Evolutionary conservation across 2,888 invertebrate genomes (phyloP), one percentile per base, ranked within the genome.

Genomic region (Pseudococcus jackbeardsleyi): DNA sequence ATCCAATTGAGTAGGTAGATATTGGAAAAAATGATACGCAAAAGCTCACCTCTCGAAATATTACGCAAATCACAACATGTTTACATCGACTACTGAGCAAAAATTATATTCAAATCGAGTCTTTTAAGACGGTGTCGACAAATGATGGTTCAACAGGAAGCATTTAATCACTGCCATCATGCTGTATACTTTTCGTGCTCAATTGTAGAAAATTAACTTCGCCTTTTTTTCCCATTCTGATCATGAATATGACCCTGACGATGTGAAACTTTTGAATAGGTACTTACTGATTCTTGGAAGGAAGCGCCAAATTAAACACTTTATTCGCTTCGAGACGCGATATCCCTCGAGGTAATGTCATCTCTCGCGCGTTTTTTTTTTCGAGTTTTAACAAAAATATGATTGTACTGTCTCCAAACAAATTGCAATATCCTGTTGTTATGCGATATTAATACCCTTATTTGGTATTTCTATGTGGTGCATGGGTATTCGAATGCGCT

Each of bases 141-240:
- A 82, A 82, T 82, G 42, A 46, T 46, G 19, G 0, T 77, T n/a
- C n/a, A 19, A 46, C 79, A 82, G 79, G 79, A 82, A 82, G 46
- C 46, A 82, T 82, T 82, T 82, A 82, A 82, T 82, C 26, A 82
- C 46, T 11, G 79, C 79, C 19, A 82, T 42, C 15, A 46, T 19
- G 39, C 46, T 82, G 64, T 64, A 64, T 22, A 46, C 79, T 82
- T 82, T 82, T 82, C 79, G 79, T 82, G 33, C 19, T 46, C 79
- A 82, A 82, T 82, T 82, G 79, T 82, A 82, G 46, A 82, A 82
- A 82, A 82, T 82, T 82, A 82, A 46, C 79, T 82, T 82, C 79
- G 46, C 42, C 79, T 82, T 82, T 82, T 82, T 46, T 82, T 46
- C 46, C 17, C 79, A 82, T 82, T 46, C 12, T 19, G 33, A 46